phyloP scores from a whole-genome alignment of 2,888 invertebrate species.

The Arrhopalites spinosus region DNA sequence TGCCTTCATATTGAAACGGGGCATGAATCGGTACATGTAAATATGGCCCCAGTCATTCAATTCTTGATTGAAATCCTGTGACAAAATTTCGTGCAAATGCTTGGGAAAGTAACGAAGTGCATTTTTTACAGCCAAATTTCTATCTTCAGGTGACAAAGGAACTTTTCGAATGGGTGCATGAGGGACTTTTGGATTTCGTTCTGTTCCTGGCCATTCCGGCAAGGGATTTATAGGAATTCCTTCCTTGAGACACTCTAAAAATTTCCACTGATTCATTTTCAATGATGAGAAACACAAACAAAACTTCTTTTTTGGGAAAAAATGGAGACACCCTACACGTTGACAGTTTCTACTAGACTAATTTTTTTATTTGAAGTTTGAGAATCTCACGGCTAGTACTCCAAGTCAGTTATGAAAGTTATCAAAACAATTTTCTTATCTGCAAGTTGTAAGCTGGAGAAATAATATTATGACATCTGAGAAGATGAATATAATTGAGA shows the following conservation, averaged over 20 bases:
- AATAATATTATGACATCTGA: too few species aligned
- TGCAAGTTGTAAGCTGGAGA: too few species aligned
- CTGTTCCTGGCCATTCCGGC: constrained; percentile 19
- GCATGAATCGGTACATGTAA: constrained; percentile 59
- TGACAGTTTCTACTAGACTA: not conserved
- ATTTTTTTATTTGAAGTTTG: not conserved
- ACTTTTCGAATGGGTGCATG: constrained; percentile 50
- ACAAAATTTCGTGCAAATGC: constrained; percentile 61
- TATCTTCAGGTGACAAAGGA: constrained; percentile 42
- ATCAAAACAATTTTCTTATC: too few species aligned
- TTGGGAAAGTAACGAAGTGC: constrained; percentile 66
- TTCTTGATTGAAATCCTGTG: constrained; percentile 65
- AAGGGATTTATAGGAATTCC: constrained; percentile 49
- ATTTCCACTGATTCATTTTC: constrained; percentile 18
- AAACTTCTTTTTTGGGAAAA: not conserved
- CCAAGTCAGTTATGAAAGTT: too few species aligned
- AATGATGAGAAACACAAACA: not conserved
- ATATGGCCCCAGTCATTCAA: constrained; percentile 66
- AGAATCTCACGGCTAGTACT: too few species aligned
- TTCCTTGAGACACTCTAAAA: constrained; percentile 1
- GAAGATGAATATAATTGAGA: too few species aligned
- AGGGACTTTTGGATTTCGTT: constrained; percentile 41
- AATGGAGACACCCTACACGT: not conserved
- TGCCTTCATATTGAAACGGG: constrained; percentile 59
- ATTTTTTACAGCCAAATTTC: constrained; percentile 64